Base-by-base conservation (phyloP, 2,888 invertebrate species). In the Drosophila longiperda region DNA sequence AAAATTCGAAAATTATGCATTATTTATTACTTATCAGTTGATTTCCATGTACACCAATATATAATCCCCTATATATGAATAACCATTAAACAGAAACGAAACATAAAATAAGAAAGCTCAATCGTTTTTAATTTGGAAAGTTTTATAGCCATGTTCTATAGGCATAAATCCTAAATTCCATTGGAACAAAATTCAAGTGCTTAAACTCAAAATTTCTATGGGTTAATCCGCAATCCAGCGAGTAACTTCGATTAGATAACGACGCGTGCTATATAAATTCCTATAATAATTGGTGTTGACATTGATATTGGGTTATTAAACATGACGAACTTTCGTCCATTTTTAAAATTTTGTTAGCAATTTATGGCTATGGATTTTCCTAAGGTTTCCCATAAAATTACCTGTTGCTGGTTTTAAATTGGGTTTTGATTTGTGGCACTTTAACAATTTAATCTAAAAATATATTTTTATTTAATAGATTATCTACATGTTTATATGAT, bases 201-300 rank as follows among this genome's bases (percentile, higher is more conserved):
- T 48, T 48, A 50, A 57, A 60, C 20, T 59, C 42, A 68, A 66
- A 60, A 75, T 61, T 62, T 40, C 17, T 53, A 26, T 12, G 73
- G 48, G 32, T 40, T 79, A 75, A 79, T 75, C 68, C 63, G 12
- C 4, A 29, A 29, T 6, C 0, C 6, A 29, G 29, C 29, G 29
- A 29, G 5, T 6, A 5, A 36, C 23, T 12, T 45, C 49, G 80
- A 78, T 73, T 66, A 78, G 78, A 78, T 78, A 63, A 8, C n/a
- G 32, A 61, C 78, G 80, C 73, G 80, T 78, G 78, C 75, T 68
- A 9, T 33, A 49, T 17, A 11, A 52, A 20, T 76, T 38, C 60
- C 32, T n/a, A 15, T 40, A 48, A 63, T 60, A 71, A 55, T 65
- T 58, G 11, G 50, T 66, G 66, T 58, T 74, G 15, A 50, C 67